A percentile compares a stretch with the other conserved stretches of the same genome.
These are phyloP conservation scores for Troilus luridus DNA, from an alignment of 2,888 invertebrate genomes.

Conservation along the genomic window DNA sequence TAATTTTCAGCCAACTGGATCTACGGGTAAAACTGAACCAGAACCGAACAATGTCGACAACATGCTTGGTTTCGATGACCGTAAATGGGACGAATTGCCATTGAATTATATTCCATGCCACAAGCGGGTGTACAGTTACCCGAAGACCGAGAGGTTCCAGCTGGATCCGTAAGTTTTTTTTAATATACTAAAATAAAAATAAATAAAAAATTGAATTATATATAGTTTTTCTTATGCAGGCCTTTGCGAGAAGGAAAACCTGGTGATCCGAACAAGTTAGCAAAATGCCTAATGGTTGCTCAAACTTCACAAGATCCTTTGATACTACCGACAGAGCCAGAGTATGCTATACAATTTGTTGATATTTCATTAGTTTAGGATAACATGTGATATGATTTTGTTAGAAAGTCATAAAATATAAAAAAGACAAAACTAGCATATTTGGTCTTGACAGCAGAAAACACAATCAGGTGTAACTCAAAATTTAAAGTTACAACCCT, in stretches of 20 bases:
- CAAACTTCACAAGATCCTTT: not conserved
- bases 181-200: not conserved
- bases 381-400: no score
- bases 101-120: not conserved
- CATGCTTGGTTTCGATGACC: not conserved
- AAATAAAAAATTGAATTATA: not conserved
- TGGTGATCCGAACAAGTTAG: not conserved
- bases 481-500: no score
- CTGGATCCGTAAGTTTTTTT: not conserved
- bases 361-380: no score
- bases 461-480: no score
- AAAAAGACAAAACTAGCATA: no score
- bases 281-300: not conserved
- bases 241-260: not conserved
- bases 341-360: not conserved
- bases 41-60: not conserved
- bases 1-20: not conserved
- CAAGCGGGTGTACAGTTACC: not conserved
- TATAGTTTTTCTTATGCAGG: not conserved
- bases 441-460: no score
- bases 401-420: no score
- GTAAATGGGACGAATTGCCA: not conserved
- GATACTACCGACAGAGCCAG: not conserved
- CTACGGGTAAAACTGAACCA: not conserved
- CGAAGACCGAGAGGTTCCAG: not conserved